Conservation (phyloP, 2,797 vertebrate species). For the Pelodytes ibericus region DNA sequence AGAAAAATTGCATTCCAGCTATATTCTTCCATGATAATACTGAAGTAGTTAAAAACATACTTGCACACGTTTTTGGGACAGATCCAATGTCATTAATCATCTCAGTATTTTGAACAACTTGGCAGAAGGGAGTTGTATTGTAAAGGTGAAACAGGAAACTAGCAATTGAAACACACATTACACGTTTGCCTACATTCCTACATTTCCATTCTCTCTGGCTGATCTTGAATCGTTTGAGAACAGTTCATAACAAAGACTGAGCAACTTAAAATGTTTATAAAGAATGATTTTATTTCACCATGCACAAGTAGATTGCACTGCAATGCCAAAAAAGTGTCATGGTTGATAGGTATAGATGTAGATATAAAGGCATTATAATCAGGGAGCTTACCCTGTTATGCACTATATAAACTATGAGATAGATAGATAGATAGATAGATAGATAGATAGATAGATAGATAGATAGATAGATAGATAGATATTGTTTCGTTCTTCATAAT, state of each 20-base stretch:
- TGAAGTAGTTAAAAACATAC: constrained; percentile 41
- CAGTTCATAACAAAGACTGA: constrained; percentile 28
- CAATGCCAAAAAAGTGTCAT: too few species aligned
- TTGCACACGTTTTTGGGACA: constrained; percentile 34
- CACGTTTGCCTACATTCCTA: constrained; percentile 54
- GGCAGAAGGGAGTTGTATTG: constrained; percentile 48
- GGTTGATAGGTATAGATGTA: too few species aligned
- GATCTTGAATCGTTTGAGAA: constrained; percentile 35
- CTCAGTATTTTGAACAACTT: constrained; percentile 54
- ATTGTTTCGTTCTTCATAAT: too few species aligned
- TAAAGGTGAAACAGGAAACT: constrained; percentile 54
- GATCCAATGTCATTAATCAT: constrained; percentile 51
- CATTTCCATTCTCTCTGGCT: constrained; percentile 42
- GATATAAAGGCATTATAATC: too few species aligned
- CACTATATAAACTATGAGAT: too few species aligned
- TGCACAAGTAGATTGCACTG: neutral
- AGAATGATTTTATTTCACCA: neutral
- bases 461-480: too few species aligned
- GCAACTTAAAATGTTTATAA: constrained; percentile 14
- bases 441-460: too few species aligned
- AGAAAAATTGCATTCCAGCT: neutral
- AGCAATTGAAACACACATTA: constrained; percentile 55
- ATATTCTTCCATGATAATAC: constrained; percentile 11
- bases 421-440: too few species aligned
- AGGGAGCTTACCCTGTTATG: too few species aligned